Evolutionary conservation across 2,113 vertebrate species (phyloP), one percentile per base, ranked within the genome.

Genomic region (Paramormyrops kingsleyae): DNA sequence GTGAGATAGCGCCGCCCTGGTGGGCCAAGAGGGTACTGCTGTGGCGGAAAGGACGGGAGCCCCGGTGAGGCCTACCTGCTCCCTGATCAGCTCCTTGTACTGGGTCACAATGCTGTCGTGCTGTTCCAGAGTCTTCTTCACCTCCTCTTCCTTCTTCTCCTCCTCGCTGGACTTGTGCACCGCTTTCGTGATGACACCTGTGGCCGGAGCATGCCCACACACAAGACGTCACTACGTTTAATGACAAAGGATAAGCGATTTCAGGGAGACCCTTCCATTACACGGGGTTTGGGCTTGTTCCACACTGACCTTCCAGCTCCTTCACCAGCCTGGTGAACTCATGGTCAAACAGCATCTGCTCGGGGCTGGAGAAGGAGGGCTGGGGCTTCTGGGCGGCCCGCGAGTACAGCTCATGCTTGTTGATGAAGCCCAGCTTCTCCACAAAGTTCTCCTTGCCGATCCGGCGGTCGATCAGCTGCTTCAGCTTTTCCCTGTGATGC

Each of bases 381-480:
- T 99, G 98, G 0, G 99, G 99, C 94, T 98, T 99, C 95, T 99
- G 98, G 53, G 96, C 97, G 0, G 99, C 99, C 90, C 97, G 96
- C 0, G 99, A 99, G 94, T 99, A 99, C 74, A 98, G 94, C 91
- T 99, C 99, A 0, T 99, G 98, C 90, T 99, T 99, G 92, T 97
- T 98, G 94, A 99, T 97, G 93, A 98, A 99, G 91, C 97, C 96
- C 44, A 99, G 95, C 93, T 99, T 99, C 94, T 99, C 99, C 56
- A 97, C 96, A 91, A 99, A 99, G 95, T 99, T 99, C 91, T 99
- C 99, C 92, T 99, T 98, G 90, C 99, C 99, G 88, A 99, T 99
- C 89, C 99, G 96, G 93, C 99, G 99, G 94, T 99, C 98, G 42
- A 99, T 99, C 91, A 99, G 95, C 94, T 99, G 99, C 91, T 99